Percentiles rank a stretch among this genome's conserved stretches.
Evolutionary conservation across 1,140 invertebrate species (phyloP).

Genomic region (Vanessa tameamea): DNA sequence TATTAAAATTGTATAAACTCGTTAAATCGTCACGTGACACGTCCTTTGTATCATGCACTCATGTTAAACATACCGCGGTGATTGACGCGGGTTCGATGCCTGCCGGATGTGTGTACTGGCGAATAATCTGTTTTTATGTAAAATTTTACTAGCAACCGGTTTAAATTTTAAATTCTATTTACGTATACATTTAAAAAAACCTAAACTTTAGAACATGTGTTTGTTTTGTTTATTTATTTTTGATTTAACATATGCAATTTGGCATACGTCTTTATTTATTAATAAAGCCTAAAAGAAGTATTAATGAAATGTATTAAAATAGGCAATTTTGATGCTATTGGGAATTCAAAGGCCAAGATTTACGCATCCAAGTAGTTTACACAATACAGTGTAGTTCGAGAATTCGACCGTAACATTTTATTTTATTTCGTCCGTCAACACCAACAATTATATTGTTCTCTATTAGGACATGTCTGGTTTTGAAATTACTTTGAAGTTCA

Average conservation of each 20-base stretch:
- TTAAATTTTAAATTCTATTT: neutral
- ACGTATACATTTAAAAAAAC: neutral
- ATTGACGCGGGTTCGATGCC: constrained; percentile 47
- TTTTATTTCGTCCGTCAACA: constrained; percentile 16
- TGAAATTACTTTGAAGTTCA: constrained; percentile 38
- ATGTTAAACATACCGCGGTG: constrained; percentile 44
- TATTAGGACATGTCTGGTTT: constrained; percentile 31
- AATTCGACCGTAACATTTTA: constrained; percentile 1
- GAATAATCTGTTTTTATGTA: constrained; percentile 40
- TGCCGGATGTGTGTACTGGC: constrained; percentile 50
- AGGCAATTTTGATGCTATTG: too few species aligned
- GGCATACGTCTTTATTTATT: too few species aligned
- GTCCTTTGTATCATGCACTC: constrained; percentile 39
- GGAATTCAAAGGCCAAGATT: neutral
- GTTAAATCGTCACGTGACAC: constrained; percentile 32
- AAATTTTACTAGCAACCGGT: neutral
- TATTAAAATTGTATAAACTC: constrained; percentile 12
- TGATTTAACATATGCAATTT: too few species aligned
- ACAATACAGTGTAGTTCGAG: neutral
- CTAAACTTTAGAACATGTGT: too few species aligned
- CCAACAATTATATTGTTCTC: constrained; percentile 33
- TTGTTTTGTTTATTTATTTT: too few species aligned
- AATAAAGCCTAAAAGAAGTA: too few species aligned
- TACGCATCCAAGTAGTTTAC: neutral
- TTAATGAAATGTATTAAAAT: too few species aligned